Percentiles rank a stretch among this genome's conserved stretches.
Conservation (phyloP, 1,140 invertebrate genomes). For the Drosophila bifasciata region DNA sequence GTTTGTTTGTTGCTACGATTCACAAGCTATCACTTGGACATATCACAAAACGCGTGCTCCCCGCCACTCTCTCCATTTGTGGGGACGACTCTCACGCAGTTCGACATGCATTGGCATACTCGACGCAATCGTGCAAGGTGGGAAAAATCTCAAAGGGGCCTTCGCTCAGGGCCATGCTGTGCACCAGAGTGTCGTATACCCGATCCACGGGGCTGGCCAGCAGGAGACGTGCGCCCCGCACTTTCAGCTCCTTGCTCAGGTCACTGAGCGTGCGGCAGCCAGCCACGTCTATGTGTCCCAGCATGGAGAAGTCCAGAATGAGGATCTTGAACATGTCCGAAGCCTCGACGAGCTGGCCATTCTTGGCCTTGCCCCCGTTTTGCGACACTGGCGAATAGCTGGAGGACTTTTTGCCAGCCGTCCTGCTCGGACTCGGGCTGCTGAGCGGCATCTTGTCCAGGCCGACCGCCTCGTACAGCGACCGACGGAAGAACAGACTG, state of each 20-base stretch:
- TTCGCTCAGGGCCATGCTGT: conserved; percentile 77
- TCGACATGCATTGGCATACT: conserved; percentile 75
- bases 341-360: conserved; percentile 26
- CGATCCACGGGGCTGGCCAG: conserved; percentile 76
- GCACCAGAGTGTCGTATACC: conserved; percentile 78
- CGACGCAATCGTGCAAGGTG: conserved; percentile 80
- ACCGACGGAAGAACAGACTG: conserved; percentile 66
- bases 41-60: conserved; percentile 48
- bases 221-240: conserved; percentile 57
- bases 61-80: background rate
- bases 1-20: conserved; percentile 62
- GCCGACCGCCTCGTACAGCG: conserved; percentile 62
- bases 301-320: conserved; percentile 74
- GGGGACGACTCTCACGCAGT: conserved; percentile 59
- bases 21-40: conserved; percentile 66
- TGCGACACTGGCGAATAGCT: conserved; percentile 54
- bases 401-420: conserved; percentile 13
- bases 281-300: conserved; percentile 80
- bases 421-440: conserved; percentile 20
- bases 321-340: conserved; percentile 48
- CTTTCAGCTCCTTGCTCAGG: conserved; percentile 70
- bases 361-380: conserved; percentile 43
- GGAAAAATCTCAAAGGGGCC: conserved; percentile 81
- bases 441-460: conserved; percentile 46
- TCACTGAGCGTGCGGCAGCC: conserved; percentile 71